Evolutionary conservation across 2,888 invertebrate species (phyloP), one percentile per base, ranked within the genome.

Genomic region (Orthosia gothica): DNA sequence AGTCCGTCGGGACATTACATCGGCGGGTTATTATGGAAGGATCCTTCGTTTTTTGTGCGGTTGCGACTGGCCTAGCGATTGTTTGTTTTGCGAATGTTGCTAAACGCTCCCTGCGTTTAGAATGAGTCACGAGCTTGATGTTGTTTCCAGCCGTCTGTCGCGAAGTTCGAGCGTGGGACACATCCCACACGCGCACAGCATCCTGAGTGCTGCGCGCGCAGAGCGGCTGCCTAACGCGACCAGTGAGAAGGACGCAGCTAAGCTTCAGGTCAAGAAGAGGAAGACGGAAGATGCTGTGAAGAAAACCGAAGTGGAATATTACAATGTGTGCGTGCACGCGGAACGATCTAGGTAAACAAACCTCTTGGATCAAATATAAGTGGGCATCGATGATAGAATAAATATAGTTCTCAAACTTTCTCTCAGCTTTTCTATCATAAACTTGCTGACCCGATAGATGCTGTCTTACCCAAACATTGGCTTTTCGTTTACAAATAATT

Each of bases 301-400:
- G 91, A 98, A 99, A 92, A 98, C 99, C 67, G 99, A 99, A 95
- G 98, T 98, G 78, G 99, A 99, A 91, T 99, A 99, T 94, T 99
- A 99, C 91, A 98, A 98, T 82, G 97, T 98, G 67, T 99, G 99
- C 91, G 98, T 99, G 82, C 97, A 99, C 87, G 98, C 99, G 49
- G 99, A 99, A 95, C 97, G 99, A 88, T 98, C 99, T 26, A 98
- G 99, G 97, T 98, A 96, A 84, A 68, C 16, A 55, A 63, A 58
- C 12, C 45, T 74, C 16, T 57, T 50, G 11, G 5, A 54, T 18
- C 5, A 54, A 49, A 58, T 52, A 32, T 52, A 32, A 18, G 18
- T 23, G 13, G 1, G 3, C 18, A 15, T 52, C 18, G n/a, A 20
- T 68, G 23, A 26, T 26, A 1, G 18, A 50, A 65, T 9, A 9